A percentile compares a stretch with the other conserved stretches of the same genome.
phyloP scores from a whole-genome alignment of 2,888 invertebrate species.

The Epinotia nisella region DNA sequence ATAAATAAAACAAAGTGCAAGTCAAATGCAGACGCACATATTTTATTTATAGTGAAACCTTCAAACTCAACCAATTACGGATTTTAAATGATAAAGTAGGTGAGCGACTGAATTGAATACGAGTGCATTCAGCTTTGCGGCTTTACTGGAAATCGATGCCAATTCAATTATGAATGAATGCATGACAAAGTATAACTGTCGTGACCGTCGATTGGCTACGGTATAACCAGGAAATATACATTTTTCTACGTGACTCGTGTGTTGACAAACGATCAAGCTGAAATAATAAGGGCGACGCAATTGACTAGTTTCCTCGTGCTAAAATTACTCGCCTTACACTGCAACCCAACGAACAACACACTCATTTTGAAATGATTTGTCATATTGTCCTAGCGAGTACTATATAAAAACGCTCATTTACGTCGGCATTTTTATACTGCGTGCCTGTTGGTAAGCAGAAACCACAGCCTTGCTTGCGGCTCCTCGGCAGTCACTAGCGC shows the following conservation, averaged over 20 bases:
- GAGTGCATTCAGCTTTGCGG: conserved; percentile 36
- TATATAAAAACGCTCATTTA: too few relatives aligned
- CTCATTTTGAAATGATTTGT: too few relatives aligned
- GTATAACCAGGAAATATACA: neutral
- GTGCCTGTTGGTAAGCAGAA: too few relatives aligned
- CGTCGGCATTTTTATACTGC: too few relatives aligned
- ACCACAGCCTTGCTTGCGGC: too few relatives aligned
- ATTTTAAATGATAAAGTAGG: conserved; percentile 32
- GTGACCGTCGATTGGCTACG: neutral
- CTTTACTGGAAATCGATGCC: conserved; percentile 36
- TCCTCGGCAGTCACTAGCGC: too few relatives aligned
- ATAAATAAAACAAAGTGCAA: too few relatives aligned
- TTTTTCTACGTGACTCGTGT: neutral
- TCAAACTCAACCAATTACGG: conserved; percentile 24
- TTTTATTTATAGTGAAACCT: neutral
- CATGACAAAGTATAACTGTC: conserved; percentile 23
- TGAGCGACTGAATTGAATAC: conserved; percentile 10
- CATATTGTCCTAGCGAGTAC: too few relatives aligned
- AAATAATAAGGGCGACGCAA: neutral
- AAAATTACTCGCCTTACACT: too few relatives aligned
- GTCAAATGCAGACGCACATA: too few relatives aligned
- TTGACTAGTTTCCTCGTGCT: too few relatives aligned
- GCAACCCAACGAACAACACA: too few relatives aligned
- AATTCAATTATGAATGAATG: conserved; percentile 30
- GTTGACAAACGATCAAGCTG: neutral